phyloP scores from a whole-genome alignment of 2,113 vertebrate genomes.

The Xerus inauris region DNA sequence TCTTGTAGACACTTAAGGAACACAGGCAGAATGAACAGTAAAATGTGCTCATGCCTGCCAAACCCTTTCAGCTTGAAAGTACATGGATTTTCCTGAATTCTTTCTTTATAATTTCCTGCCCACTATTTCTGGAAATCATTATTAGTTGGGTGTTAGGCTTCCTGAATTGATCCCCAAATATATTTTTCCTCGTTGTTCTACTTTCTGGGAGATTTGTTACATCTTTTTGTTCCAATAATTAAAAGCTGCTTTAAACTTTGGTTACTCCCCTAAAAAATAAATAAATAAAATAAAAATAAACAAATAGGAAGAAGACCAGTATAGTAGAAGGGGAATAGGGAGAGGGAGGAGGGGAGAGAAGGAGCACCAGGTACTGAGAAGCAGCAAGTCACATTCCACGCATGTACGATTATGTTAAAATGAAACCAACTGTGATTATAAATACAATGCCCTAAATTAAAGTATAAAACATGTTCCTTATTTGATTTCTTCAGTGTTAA shows the following conservation, averaged over 20 bases:
- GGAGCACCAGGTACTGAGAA: too few species aligned
- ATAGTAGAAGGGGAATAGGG: too few species aligned
- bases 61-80: neutral
- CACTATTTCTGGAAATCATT: neutral
- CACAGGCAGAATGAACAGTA: neutral
- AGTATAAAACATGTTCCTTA: too few species aligned
- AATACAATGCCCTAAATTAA: too few species aligned
- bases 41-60: neutral
- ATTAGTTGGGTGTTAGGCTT: neutral
- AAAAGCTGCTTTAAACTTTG: neutral
- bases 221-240: neutral
- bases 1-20: neutral
- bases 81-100: neutral
- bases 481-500: too few species aligned
- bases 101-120: neutral
- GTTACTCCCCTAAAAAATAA: neutral
- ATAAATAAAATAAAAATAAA: too few species aligned
- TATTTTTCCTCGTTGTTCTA: neutral
- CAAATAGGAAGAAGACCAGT: too few species aligned
- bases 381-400: too few species aligned
- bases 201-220: neutral
- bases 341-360: too few species aligned
- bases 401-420: too few species aligned
- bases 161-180: neutral
- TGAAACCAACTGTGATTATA: too few species aligned